A percentile compares a stretch with the other conserved stretches of the same genome.
These are phyloP conservation scores for Crenichthys baileyi DNA, from an alignment of 2,797 vertebrate species.

Conservation along the genomic window DNA sequence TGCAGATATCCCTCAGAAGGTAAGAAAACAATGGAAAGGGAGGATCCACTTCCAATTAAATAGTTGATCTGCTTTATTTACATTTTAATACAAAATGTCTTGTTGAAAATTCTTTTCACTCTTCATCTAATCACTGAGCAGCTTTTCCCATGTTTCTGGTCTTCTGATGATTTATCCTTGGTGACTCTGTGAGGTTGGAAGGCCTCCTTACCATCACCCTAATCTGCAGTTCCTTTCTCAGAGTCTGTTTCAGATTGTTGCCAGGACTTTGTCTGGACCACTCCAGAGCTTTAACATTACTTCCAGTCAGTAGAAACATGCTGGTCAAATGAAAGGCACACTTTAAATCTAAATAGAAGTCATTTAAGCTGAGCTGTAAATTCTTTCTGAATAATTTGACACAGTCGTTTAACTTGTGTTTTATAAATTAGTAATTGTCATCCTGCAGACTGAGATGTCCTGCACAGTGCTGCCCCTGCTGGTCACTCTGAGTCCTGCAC, in stretches of 20 bases:
- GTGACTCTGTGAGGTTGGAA: neutral
- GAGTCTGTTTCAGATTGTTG: neutral
- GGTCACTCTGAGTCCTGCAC: conserved; percentile 31
- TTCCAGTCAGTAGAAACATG: no score
- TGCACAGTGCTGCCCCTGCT: conserved; percentile 43
- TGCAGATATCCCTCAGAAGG: neutral
- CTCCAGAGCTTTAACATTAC: neutral
- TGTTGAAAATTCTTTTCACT: neutral
- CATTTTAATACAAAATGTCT: no score
- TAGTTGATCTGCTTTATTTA: neutral
- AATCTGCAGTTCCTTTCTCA: neutral
- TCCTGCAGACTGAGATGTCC: conserved; percentile 29
- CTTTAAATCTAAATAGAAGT: no score
- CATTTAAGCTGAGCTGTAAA: no score
- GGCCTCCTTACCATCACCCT: neutral
- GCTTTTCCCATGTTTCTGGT: neutral
- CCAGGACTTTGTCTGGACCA: neutral
- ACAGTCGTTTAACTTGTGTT: no score
- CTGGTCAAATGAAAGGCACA: no score
- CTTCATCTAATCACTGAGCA: neutral
- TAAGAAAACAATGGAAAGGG: neutral
- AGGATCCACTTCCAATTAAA: neutral
- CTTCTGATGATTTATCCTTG: neutral
- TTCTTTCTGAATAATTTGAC: no score
- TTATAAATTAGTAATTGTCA: neutral